Evolutionary conservation across 2,797 vertebrate species (phyloP).

Genomic region (Erithacus rubecula): DNA sequence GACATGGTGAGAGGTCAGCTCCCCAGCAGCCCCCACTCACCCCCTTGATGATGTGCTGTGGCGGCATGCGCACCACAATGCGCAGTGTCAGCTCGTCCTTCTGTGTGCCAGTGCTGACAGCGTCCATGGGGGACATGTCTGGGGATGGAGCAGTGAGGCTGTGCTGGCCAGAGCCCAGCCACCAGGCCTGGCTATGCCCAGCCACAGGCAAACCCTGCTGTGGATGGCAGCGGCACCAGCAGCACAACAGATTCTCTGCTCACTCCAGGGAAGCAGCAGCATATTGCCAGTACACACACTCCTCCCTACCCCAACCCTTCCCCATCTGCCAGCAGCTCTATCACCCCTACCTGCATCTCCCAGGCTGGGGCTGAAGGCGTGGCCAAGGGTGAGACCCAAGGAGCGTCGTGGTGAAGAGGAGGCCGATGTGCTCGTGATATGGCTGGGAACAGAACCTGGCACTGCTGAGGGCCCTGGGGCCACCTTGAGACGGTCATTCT

Average conservation of each 20-base stretch:
- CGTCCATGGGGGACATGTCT: conserved; percentile 86
- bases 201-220: neutral
- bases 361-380: conserved; percentile 86
- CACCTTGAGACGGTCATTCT: conserved; percentile 93
- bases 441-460: conserved; percentile 75
- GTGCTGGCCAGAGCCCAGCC: rapidly evolving
- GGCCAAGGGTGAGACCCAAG: conserved; percentile 85
- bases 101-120: conserved; percentile 75
- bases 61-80: conserved; percentile 83
- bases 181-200: rapidly evolving
- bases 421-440: conserved; percentile 80
- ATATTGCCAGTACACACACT: neutral
- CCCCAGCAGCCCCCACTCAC: conserved; percentile 70
- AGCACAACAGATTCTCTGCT: rapidly evolving
- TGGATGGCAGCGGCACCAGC: rapidly evolving
- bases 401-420: conserved; percentile 85
- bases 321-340: neutral
- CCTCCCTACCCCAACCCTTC: neutral
- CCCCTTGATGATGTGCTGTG: conserved; percentile 90
- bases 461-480: conserved; percentile 75
- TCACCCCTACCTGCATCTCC: conserved; percentile 80
- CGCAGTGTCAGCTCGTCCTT: conserved; percentile 80
- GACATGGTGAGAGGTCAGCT: neutral
- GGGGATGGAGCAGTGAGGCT: neutral
- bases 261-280: neutral